Base-by-base conservation (phyloP, 2,113 vertebrate species). In the Dascyllus trimaculatus region DNA sequence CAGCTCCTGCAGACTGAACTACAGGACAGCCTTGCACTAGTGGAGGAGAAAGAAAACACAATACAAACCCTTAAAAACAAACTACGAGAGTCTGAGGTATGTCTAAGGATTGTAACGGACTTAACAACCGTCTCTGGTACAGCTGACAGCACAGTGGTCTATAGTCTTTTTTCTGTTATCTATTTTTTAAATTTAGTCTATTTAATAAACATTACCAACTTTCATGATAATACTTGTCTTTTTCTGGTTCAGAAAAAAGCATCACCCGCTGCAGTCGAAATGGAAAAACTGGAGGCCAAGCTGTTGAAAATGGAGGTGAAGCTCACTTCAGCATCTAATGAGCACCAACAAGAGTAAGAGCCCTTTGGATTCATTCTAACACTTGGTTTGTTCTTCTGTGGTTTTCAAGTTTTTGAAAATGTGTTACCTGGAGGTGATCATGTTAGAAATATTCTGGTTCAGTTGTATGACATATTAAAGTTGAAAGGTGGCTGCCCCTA, bases 341-440 rank as follows among this genome's bases (percentile, higher is more conserved):
- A 87, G n/a, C 93, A 95, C 72, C 88, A 96, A 48, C 80, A 89
- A 14, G 89, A 96, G 97, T 99, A 95, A 89, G 96, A 17, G 4
- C 5, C 29, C 8, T 24, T 19, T 38, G 13, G 38, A n/a, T 54
- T 51, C 0, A 11, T 11, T 29, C 19, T 9, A 24, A 7, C n/a
- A 35, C 2, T n/a, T n/a, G 18, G 8, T 54, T 40, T 57, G 1
- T 51, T 71, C 4, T 29, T 43, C 5, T 17, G 19, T 1, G 26
- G 11, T 38, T 10, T 58, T 35, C 32, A 10, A 1, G 7, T 10
- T 35, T 35, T 35, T 10, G 9, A 35, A 35, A 35, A 35, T 35
- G 32, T 35, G 32, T 35, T 35, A 8, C 7, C 6, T 10, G 9
- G 32, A 35, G 32, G 13, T 15, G 40, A 43, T 43, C 40, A 43